A percentile compares a stretch with the other conserved stretches of the same genome.
Evolutionary conservation across 92 coral and sea anemone genomes (phyloP).

Genomic region (Paragorgia papillata): DNA sequence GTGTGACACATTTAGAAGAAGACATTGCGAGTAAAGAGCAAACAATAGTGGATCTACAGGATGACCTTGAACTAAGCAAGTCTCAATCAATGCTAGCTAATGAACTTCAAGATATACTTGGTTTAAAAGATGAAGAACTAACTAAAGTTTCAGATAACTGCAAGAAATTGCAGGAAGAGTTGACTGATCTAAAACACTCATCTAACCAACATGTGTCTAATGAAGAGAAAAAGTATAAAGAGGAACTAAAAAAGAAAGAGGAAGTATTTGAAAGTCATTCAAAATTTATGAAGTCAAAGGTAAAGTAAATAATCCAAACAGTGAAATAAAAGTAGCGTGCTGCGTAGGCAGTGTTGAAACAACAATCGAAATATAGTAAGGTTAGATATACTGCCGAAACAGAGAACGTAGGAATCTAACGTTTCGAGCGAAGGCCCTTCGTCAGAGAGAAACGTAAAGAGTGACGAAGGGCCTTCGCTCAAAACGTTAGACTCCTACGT

Average conservation of each 20-base stretch:
- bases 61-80: conserved; percentile 28
- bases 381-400: too few relatives aligned
- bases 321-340: too few relatives aligned
- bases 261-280: conserved; percentile 98
- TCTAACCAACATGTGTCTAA: conserved; percentile 52
- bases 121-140: conserved; percentile 30
- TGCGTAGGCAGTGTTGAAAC: too few relatives aligned
- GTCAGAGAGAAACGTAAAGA: too few relatives aligned
- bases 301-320: conserved; percentile 27
- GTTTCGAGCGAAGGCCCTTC: too few relatives aligned
- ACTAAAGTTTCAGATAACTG: conserved; percentile 53
- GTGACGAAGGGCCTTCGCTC: too few relatives aligned
- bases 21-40: conserved; percentile 30
- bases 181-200: conserved; percentile 70
- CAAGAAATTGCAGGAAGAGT: conserved; percentile 68
- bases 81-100: conserved; percentile 24
- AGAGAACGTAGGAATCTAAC: too few relatives aligned
- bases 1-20: conserved; percentile 38
- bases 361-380: too few relatives aligned
- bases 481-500: too few relatives aligned
- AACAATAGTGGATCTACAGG: conserved; percentile 29
- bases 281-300: conserved; percentile 96
- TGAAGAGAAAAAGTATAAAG: conserved; percentile 69
- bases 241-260: conserved; percentile 83
- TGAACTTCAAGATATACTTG: conserved; percentile 43